Base-by-base conservation (phyloP, 2,888 invertebrate species). In the Embidobia sp. region DNA sequence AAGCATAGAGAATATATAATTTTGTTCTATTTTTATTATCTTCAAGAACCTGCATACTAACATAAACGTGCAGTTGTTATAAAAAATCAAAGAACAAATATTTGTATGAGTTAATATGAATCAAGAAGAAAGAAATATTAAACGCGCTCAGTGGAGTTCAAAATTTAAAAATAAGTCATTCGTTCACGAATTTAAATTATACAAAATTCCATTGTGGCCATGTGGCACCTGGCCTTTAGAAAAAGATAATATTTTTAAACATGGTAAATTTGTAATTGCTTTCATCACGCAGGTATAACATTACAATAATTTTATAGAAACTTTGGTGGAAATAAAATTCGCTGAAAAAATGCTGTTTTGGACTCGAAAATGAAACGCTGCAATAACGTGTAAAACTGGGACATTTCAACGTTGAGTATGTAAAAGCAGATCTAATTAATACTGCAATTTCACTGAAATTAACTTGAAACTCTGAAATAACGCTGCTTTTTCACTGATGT, bases 181-280 rank as follows among this genome's bases (percentile, higher is more conserved):
- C 27, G 1, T 63, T 3, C 15, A 48, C n/a, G 72, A 63, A 33
- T 64, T 48, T 11, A 18, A 22, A 7, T 10, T 64, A 11, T 63
- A 63, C 15, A 72, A 64, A 72, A 46, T 63, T 15, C 63, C 64
- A n/a, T 2, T 46, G 8, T 63, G 63, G 72, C 55, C 55, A 22
- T 63, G 63, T 16, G 72, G 72, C 0, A 51, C 72, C 3, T 72
- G 72, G 72, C 63, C 49, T 29, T 48, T 72, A n/a, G 57, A 67
- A 31, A 55, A 42, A 19, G 31, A 53, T 3, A 49, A 8, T 26
- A 6, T 53, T 15, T 48, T 67, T 15, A 67, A 67, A 48, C 13
- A 67, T 22, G 2, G 4, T 0, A 67, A 57, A 40, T 67, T 57
- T 40, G 3, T 57, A 2, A 4, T 67, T 4, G 48, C 49, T 2